These are phyloP conservation scores for Heloderma charlesbogerti DNA, from an alignment of 2,113 vertebrate genomes.

Conservation along the genomic window DNA sequence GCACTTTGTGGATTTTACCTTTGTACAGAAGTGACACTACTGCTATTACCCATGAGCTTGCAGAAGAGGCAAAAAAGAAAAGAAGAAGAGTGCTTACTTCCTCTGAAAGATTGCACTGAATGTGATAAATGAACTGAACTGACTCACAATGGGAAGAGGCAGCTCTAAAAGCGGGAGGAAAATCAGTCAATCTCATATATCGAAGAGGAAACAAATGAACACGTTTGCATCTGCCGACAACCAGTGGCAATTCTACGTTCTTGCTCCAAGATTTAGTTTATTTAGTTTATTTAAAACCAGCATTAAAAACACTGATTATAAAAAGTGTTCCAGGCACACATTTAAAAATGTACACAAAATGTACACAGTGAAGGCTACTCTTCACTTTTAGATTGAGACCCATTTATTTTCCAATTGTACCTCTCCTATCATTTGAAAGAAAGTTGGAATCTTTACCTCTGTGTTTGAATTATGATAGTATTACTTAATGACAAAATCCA, in stretches of 20 bases:
- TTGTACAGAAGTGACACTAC: not conserved
- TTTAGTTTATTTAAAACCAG: not conserved
- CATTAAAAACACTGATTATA: not conserved
- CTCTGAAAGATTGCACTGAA: not conserved
- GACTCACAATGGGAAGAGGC: not conserved
- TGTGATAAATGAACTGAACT: not conserved
- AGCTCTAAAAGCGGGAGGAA: not conserved
- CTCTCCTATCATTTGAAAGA: not conserved
- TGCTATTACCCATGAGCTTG: not conserved
- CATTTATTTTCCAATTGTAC: not conserved
- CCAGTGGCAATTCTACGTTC: not conserved
- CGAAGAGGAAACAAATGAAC: not conserved
- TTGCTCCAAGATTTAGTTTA: not conserved
- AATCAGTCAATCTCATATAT: not conserved
- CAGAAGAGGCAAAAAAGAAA: not conserved
- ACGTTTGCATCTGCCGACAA: not conserved
- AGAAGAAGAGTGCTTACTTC: not conserved
- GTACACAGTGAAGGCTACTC: not conserved
- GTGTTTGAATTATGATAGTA: not conserved
- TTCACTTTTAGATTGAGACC: not conserved
- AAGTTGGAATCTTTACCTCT: not conserved
- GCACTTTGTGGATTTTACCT: not conserved
- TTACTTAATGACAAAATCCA: constrained; percentile 9
- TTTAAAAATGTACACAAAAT: not conserved
- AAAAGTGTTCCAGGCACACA: not conserved